Evolutionary conservation across 2,113 vertebrate species (phyloP).

Genomic region (Microtus ochrogaster): DNA sequence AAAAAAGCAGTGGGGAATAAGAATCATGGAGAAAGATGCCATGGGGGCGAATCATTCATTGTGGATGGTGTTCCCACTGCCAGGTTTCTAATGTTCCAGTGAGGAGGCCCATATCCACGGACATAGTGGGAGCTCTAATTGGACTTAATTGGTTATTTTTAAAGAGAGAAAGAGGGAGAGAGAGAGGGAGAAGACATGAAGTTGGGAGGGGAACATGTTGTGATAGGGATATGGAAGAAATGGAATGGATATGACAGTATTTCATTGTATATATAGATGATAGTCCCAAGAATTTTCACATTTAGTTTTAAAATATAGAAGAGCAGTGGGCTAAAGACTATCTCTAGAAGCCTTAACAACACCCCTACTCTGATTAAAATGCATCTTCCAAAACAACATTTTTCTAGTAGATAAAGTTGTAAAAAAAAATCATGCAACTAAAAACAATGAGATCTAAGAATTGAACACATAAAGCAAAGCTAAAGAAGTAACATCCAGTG

Average conservation of each 20-base stretch:
- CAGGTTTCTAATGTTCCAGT: not conserved
- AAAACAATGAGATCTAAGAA: constrained; percentile 49
- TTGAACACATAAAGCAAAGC: constrained; percentile 58
- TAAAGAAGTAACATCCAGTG: constrained; percentile 5
- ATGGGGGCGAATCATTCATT: not conserved
- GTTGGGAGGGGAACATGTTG: not conserved
- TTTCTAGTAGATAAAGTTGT: constrained; percentile 1
- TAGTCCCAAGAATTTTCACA: not conserved
- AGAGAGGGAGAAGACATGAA: not conserved
- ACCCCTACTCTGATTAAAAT: constrained; percentile 42
- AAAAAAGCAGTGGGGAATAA: not conserved
- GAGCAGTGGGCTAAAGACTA: not conserved
- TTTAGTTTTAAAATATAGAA: constrained; percentile 39
- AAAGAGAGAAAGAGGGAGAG: not conserved
- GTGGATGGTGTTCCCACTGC: not conserved
- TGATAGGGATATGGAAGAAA: too few relatives aligned
- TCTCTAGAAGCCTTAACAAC: constrained; percentile 47
- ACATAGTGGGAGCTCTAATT: not conserved
- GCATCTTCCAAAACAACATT: constrained; percentile 49
- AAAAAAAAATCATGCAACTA: not conserved
- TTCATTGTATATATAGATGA: not conserved
- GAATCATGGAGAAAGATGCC: not conserved
- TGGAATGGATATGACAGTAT: not conserved
- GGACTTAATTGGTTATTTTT: not conserved
- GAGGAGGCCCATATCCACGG: not conserved